phyloP scores from a whole-genome alignment of 2,113 vertebrate genomes.

The Benthochromis sp. region DNA sequence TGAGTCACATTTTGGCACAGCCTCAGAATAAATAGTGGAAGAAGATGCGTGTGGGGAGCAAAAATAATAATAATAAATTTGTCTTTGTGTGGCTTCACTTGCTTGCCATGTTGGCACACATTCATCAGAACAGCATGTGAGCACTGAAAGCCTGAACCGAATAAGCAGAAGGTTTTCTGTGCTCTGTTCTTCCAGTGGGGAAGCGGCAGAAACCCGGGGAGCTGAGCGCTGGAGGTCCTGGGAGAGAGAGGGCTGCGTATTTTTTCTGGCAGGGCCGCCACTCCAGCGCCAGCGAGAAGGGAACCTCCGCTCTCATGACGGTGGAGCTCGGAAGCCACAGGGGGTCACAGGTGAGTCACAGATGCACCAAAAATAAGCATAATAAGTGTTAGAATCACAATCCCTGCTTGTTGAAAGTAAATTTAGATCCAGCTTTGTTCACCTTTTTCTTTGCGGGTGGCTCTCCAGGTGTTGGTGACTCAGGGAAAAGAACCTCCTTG shows the following conservation, averaged over 20 bases:
- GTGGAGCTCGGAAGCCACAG: constrained; percentile 76
- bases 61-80: background rate
- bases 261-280: constrained; percentile 78
- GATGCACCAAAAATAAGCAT: background rate
- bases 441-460: background rate
- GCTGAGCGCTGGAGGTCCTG: constrained; percentile 58
- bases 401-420: background rate
- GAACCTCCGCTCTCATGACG: constrained; percentile 76
- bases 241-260: constrained; percentile 69
- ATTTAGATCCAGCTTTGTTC: background rate
- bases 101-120: background rate
- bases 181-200: constrained; percentile 53
- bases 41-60: background rate
- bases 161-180: background rate
- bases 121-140: background rate
- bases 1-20: constrained; percentile 20
- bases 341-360: constrained; percentile 55
- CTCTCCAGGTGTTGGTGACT: constrained; percentile 64
- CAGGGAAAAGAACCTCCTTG: constrained; percentile 76
- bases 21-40: background rate
- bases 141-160: background rate
- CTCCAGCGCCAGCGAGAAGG: constrained; percentile 73
- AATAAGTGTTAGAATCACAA: background rate
- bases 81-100: background rate
- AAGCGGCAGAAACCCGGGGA: constrained; percentile 72